These are phyloP conservation scores for Xylophagus ater DNA, from an alignment of 2,888 invertebrate species.

Conservation along the genomic window DNA sequence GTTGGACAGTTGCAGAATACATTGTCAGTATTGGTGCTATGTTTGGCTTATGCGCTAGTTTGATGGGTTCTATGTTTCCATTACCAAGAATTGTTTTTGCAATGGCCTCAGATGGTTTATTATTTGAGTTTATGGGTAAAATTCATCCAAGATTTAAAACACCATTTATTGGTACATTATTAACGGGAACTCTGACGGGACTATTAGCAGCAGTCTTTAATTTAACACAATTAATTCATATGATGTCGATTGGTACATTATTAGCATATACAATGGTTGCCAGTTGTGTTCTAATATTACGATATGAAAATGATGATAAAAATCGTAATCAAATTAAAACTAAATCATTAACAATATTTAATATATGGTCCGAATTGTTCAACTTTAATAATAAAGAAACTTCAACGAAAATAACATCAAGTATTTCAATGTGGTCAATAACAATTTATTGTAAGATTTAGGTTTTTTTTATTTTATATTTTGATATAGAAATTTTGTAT, in stretches of 20 bases:
- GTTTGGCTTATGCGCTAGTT: constrained; percentile 72
- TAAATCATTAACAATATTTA: constrained; percentile 12
- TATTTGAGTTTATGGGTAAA: constrained; percentile 63
- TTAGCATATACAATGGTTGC: constrained; percentile 67
- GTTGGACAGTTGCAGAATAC: constrained; percentile 69
- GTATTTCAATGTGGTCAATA: constrained; percentile 38
- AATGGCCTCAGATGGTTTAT: constrained; percentile 76
- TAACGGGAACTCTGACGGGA: constrained; percentile 66
- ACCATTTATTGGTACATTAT: constrained; percentile 62
- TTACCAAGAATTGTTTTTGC: constrained; percentile 79
- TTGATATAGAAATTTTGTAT: neutral
- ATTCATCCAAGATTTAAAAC: constrained; percentile 66
- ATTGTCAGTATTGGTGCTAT: constrained; percentile 76
- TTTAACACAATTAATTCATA: constrained; percentile 57
- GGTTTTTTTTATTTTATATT: constrained; percentile 3
- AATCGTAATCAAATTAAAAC: constrained; percentile 12
- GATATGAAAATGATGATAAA: constrained; percentile 42
- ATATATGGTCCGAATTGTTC: constrained; percentile 34
- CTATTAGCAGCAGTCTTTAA: constrained; percentile 59
- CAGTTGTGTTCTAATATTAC: constrained; percentile 57
- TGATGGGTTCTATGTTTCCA: constrained; percentile 77
- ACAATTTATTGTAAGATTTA: constrained; percentile 37
- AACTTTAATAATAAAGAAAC: constrained; percentile 35
- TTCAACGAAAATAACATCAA: constrained; percentile 39
- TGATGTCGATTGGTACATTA: constrained; percentile 70